Evolutionary conservation across 2,888 invertebrate species (phyloP), one percentile per base, ranked within the genome.

Genomic region (Cactoblastis cactorum): DNA sequence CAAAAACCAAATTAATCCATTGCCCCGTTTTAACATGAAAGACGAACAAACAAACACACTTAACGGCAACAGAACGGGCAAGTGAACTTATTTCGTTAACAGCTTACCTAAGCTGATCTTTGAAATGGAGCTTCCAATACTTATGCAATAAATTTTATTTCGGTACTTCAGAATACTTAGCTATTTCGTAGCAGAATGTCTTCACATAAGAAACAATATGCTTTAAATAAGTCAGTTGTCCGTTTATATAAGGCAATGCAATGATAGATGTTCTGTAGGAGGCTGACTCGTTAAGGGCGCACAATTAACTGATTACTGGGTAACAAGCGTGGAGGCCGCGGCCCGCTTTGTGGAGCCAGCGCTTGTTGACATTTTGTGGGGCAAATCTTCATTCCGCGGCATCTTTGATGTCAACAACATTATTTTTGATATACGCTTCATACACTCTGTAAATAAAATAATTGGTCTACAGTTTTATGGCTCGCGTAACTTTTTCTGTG

Each of bases 371-470:
- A 87, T 88, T 86, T 87, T 83, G 84, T 82, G 76, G 81, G 73
- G 85, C 84, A 86, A 87, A 86, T 82, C 83, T 77, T 85, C 88
- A 81, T 84, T 74, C 88, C 83, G 87, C 87, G 88, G 88, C 65
- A 55, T 63, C 78, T 87, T 87, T 88, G 82, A 87, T 68, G 71
- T 60, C 68, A 67, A 71, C 72, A 67, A 71, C 77, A 79, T 82
- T 80, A 77, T 80, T 82, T 86, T 87, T 83, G 77, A 82, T 74
- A 72, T 71, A 75, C 68, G 67, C 66, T 59, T 69, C 69, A 68
- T 73, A 65, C 61, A 65, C 63, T 57, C 61, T 62, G 66, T 67
- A 69, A 71, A 69, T 68, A 62, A 62, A 63, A 58, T 63, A 63
- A 68, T 65, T 59, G 63, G 57, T n/a, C 49, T 15, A 14, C 35